Percentiles rank a stretch among this genome's conserved stretches.
Conservation (phyloP, 2,113 vertebrate genomes). For the Salvelinus namaycush region DNA sequence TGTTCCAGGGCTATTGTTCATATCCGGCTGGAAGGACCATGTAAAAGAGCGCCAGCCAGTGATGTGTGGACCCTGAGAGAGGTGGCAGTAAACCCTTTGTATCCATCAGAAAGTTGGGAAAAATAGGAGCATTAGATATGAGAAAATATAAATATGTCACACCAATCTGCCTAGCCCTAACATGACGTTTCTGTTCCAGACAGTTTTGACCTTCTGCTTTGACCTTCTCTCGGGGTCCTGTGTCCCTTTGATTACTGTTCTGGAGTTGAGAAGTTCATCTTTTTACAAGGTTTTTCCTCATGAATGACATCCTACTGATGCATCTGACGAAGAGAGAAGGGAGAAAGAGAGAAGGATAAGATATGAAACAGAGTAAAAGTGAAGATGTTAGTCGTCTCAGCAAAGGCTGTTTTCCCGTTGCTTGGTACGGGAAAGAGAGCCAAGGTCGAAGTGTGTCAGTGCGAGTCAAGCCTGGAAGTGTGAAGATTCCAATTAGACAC, state of each 20-base stretch:
- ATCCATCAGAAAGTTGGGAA: background rate
- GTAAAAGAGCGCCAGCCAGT: too few species aligned
- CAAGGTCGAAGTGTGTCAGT: constrained; percentile 76
- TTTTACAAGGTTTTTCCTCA: constrained; percentile 23
- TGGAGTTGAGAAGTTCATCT: constrained; percentile 64
- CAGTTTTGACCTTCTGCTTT: constrained; percentile 53
- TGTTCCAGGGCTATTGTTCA: too few species aligned
- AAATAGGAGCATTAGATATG: background rate
- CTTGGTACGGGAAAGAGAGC: constrained; percentile 71
- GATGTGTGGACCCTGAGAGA: too few species aligned
- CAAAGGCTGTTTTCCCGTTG: constrained; percentile 67
- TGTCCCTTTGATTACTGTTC: constrained; percentile 49
- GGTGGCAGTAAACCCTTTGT: too few species aligned
- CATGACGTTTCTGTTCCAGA: constrained; percentile 31
- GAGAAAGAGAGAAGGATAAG: constrained; percentile 38
- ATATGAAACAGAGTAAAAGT: constrained; percentile 43
- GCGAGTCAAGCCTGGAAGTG: constrained; percentile 77
- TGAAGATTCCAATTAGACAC: constrained; percentile 78
- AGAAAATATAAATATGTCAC: background rate
- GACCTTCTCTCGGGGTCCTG: background rate
- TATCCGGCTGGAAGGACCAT: too few species aligned
- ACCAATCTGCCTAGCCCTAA: constrained; percentile 25
- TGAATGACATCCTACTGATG: constrained; percentile 10
- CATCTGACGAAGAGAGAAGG: constrained; percentile 10
- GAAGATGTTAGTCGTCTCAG: constrained; percentile 52